Percentiles rank a stretch among this genome's conserved stretches.
Conservation (phyloP, 2,113 vertebrate species). For the Crotophaga sulcirostris region DNA sequence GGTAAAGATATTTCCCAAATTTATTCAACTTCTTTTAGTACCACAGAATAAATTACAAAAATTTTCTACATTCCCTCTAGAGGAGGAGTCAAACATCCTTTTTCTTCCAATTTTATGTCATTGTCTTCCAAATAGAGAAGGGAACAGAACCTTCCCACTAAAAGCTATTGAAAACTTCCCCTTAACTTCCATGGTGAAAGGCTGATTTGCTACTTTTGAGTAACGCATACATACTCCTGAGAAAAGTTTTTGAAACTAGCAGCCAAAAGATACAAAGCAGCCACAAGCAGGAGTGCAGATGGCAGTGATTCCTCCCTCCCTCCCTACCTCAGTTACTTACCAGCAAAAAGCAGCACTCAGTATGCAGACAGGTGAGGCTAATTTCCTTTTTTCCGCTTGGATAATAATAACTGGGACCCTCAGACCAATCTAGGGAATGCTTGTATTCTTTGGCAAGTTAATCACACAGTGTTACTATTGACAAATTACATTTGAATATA, state of each 20-base stretch:
- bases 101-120: not conserved
- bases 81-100: not conserved
- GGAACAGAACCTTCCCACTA: not conserved
- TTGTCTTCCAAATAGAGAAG: constrained; percentile 7
- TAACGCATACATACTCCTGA: not conserved
- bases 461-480: not conserved
- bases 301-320: not conserved
- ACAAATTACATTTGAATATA: not conserved
- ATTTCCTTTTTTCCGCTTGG: not conserved
- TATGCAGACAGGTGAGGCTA: not conserved
- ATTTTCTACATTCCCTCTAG: not conserved
- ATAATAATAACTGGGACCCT: not conserved
- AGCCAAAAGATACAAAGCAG: not conserved
- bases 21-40: not conserved
- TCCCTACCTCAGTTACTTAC: not conserved
- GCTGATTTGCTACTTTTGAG: not conserved
- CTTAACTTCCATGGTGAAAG: not conserved
- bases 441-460: not conserved
- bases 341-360: not conserved
- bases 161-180: constrained; percentile 23
- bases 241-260: not conserved
- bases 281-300: not conserved
- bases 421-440: not conserved
- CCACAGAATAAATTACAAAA: constrained; percentile 9
- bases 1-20: constrained; percentile 11